Evolutionary conservation across 2,797 vertebrate genomes (phyloP), one percentile per base, ranked within the genome.

Genomic region (Acipenser transmontanus): DNA sequence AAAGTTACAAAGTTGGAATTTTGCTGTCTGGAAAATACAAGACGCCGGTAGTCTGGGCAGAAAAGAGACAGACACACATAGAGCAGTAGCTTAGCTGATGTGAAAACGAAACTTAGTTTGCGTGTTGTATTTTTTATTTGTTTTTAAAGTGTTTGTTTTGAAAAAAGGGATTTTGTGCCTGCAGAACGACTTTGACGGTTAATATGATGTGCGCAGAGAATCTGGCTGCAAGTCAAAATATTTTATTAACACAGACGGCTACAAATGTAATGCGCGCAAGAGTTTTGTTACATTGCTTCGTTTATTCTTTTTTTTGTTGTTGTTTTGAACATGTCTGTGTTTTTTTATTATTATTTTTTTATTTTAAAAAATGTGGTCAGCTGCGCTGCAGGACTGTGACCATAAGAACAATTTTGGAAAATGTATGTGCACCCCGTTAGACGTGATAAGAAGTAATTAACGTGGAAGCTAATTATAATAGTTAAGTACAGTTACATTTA

Each of bases 31-130:
- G 79, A 71, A 72, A 76, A 54, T 81, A 76, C 80, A 82, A 88
- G 86, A 89, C 86, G 86, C 88, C 87, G 87, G 87, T 82, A 82
- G 86, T 85, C 86, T 87, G 79, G 78, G 83, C 76, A 77, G 85
- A 71, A 68, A 84, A 78, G 77, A 81, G 82, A 7, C n/a, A 3
- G 77, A 81, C 85, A 85, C 82, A 4, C 12, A 8, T 12, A 12
- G 51, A 79, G 72, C 78, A 81, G 81, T 34, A 86, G 84, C 65
- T 71, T 79, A 47, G 67, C 65, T 20, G 13, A 56, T 59, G 64
- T n/a, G 49, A 72, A 81, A 80, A 47, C 72, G 71, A 81, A 82
- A 82, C 79, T 85, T 82, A 72, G 60, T 8, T n/a, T 12, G 13
- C 60, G 34, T 9, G 60, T 17, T 61, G 8, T n/a, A 59, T 47